phyloP scores from a whole-genome alignment of 2,888 invertebrate species.

The Ferdinandea cuprea region DNA sequence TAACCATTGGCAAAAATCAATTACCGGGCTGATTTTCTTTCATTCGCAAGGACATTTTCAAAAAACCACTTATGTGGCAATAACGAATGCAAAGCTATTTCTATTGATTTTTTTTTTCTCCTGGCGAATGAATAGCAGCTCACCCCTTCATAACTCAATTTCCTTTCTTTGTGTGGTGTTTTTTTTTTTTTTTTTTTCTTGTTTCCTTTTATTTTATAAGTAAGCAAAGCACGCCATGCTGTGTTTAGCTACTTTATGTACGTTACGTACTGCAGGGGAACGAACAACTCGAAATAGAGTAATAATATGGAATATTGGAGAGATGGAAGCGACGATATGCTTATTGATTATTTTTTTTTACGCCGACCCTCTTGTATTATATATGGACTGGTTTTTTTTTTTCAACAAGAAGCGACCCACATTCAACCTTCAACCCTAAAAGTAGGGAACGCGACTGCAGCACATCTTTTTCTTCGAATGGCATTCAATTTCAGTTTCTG shows the following conservation, averaged over 20 bases:
- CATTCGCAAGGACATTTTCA: conserved; percentile 39
- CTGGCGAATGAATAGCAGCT: neutral
- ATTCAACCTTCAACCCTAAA: conserved; percentile 63
- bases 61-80: conserved; percentile 53
- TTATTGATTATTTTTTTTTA: conserved; percentile 61
- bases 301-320: conserved; percentile 41
- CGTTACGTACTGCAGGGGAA: conserved; percentile 12
- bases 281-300: conserved; percentile 61
- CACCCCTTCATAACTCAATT: conserved; percentile 66
- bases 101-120: conserved; percentile 43
- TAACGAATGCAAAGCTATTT: conserved; percentile 68
- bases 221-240: conserved; percentile 33
- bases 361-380: neutral
- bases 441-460: conserved; percentile 26
- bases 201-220: conserved; percentile 37
- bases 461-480: conserved; percentile 4
- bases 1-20: conserved; percentile 62
- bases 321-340: conserved; percentile 49
- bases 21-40: conserved; percentile 46
- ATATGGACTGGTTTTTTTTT: neutral
- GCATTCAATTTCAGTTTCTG: no score
- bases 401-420: conserved; percentile 46
- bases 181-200: no score
- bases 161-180: conserved; percentile 25
- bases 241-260: no score